phyloP scores from a whole-genome alignment of 2,888 invertebrate genomes.

The Hypena proboscidalis region DNA sequence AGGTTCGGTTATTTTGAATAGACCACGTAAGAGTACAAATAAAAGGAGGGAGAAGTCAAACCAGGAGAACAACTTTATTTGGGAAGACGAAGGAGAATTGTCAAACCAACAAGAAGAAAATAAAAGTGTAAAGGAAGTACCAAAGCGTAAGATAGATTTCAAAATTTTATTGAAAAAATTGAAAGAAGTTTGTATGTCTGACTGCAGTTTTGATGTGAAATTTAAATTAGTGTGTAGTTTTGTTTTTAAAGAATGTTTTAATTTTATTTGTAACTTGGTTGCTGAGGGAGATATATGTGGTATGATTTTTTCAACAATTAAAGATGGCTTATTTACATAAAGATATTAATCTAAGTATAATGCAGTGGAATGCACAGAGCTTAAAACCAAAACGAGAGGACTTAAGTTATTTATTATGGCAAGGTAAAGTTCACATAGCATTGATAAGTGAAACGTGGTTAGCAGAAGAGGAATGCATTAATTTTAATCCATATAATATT shows the following conservation, averaged over 20 bases:
- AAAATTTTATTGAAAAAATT: not conserved
- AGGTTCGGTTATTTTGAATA: no score
- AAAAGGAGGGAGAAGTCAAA: no score
- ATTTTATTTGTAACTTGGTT: no score
- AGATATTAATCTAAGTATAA: constrained; percentile 7
- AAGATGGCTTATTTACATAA: constrained; percentile 8
- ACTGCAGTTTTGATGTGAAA: not conserved
- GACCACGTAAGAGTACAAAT: no score
- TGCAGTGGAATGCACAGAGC: constrained; percentile 37
- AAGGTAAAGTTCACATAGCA: constrained; percentile 9
- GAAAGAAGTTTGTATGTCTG: not conserved
- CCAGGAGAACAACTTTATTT: no score
- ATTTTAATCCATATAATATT: not conserved
- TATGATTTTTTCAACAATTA: not conserved
- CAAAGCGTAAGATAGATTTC: not conserved
- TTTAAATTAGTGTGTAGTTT: constrained; percentile 1
- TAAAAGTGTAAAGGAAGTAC: no score
- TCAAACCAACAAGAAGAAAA: no score
- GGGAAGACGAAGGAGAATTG: no score
- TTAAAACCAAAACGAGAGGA: constrained; percentile 19
- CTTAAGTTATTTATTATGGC: constrained; percentile 17
- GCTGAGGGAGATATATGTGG: not conserved
- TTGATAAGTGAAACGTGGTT: constrained; percentile 6
- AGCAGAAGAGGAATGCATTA: not conserved
- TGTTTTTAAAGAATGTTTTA: constrained; percentile 1